Base-by-base conservation (phyloP, 2,797 vertebrate genomes). In the Siniperca obscura region DNA sequence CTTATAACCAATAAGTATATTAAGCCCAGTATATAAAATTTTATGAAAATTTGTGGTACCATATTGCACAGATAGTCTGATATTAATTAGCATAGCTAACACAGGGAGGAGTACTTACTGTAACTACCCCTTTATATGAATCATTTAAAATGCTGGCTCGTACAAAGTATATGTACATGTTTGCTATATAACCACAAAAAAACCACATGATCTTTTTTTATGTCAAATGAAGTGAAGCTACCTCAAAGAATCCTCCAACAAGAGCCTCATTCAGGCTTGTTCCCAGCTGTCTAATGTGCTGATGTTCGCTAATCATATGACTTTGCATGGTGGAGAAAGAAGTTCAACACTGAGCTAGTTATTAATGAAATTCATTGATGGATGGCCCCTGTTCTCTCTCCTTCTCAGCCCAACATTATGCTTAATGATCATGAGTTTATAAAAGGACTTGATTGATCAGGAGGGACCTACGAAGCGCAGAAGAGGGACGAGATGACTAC, bases 1-100 rank as follows among this genome's bases (percentile, higher is more conserved):
- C 96, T 95, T 95, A 97, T 96, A 97, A 97, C 96, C 97, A 97
- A 98, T 99, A 98, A 99, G 97, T 99, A 96, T 98, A 97, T 99
- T 98, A 99, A 97, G 96, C 95, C 94, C 93, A 98, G 97, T 98
- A 96, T 98, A 98, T 99, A 97, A 99, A 98, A 97, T 97, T 96
- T 97, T 96, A 98, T 98, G 95, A 97, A 97, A 98, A 98, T 98
- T 94, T 96, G 96, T 93, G 93, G 94, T 92, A 92, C 85, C 92
- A 94, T 96, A 97, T 96, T 97, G 96, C 95, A 94, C 93, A 76
- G 84, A 89, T 88, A 89, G 86, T 87, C 80, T 87, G 74, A 93
- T 91, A 85, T 90, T 93, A 92, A 91, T 95, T 93, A 93, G 91
- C 87, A 86, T 78, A 87, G 83, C 87, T 74, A 89, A 88, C 68